phyloP scores from a whole-genome alignment of 2,888 invertebrate genomes.

The Lepidocyrtinus sp. region DNA sequence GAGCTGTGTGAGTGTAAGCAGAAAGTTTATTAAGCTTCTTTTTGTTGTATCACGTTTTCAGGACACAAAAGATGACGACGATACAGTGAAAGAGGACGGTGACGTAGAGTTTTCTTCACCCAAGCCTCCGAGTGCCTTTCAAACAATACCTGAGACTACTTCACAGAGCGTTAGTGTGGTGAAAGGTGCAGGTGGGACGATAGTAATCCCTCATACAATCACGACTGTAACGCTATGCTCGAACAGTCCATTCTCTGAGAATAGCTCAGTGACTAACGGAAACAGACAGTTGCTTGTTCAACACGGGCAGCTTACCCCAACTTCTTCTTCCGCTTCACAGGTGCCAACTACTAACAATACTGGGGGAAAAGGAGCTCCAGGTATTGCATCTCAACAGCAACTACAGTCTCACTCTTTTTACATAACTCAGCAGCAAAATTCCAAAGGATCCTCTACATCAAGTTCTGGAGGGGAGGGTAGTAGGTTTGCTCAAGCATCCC shows the following conservation, averaged over 20 bases:
- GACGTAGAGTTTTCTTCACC: constrained; percentile 69
- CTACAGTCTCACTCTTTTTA: constrained; percentile 66
- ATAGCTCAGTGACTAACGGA: constrained; percentile 44
- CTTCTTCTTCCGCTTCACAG: constrained; percentile 47
- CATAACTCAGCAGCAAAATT: constrained; percentile 63
- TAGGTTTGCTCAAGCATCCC: constrained; percentile 53
- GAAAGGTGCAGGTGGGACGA: constrained; percentile 22
- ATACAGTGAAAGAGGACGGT: constrained; percentile 63
- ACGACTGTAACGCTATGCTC: constrained; percentile 57
- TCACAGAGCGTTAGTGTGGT: constrained; percentile 20
- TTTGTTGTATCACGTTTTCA: constrained; percentile 41
- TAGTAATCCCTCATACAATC: constrained; percentile 53
- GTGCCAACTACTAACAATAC: constrained; percentile 48
- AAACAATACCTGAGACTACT: constrained; percentile 55
- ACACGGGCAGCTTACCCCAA: constrained; percentile 32
- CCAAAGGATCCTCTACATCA: constrained; percentile 59
- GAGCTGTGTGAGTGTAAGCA: neutral
- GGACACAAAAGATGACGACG: constrained; percentile 65
- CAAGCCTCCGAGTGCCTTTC: constrained; percentile 68
- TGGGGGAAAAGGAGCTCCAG: constrained; percentile 34
- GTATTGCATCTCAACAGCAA: constrained; percentile 52
- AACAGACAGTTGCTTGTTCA: constrained; percentile 54
- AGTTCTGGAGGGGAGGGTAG: no score
- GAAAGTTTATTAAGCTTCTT: neutral
- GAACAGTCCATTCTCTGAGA: constrained; percentile 43